Evolutionary conservation across 2,888 invertebrate species (phyloP), one percentile per base, ranked within the genome.

Genomic region (Patella ulyssiponensis): DNA sequence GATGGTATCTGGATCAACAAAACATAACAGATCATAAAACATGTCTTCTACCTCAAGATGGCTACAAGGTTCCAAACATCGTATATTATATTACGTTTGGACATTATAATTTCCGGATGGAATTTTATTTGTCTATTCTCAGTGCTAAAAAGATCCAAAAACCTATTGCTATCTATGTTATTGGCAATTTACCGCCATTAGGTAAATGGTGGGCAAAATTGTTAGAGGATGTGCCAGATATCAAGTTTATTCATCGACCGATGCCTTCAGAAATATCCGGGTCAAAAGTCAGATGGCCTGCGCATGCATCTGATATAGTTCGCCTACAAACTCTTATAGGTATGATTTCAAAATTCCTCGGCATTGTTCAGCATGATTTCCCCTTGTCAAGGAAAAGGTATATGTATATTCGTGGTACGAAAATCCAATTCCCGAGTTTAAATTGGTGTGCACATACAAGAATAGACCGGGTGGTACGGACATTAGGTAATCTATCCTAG

Each of bases 251-350:
- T 23, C 23, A 64, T 11, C 64, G 64, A 20, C 56, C 74, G 73
- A 73, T 54, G 12, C 52, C 44, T 15, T 69, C 71, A 4, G 17
- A 23, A 15, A 70, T 79, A 17, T 71, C 76, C 44, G 9, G 73
- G 54, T 70, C 51, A 1, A 56, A 51, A 9, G 70, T 75, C 15
- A 54, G 23, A 9, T 78, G 58, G 53, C 51, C 23, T 4, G 75
- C 78, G n/a, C 82, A 82, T 58, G 44, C 73, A 20, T 79, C 79
- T 20, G 82, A 82, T 64, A 54, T 82, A 12, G 81, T 82, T 20
- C 77, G 82, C 20, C 78, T 82, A 1, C 82, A 82, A 77, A 72
- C 70, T 1, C 64, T 82, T 44, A 51, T 79, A n/a, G 79, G 79
- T 79, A 56, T 44, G 44, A 44, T 44, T 7, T 44, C 33, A 33